These are phyloP conservation scores for Aphyosemion australe DNA, from an alignment of 2,113 vertebrate species.

Conservation along the genomic window DNA sequence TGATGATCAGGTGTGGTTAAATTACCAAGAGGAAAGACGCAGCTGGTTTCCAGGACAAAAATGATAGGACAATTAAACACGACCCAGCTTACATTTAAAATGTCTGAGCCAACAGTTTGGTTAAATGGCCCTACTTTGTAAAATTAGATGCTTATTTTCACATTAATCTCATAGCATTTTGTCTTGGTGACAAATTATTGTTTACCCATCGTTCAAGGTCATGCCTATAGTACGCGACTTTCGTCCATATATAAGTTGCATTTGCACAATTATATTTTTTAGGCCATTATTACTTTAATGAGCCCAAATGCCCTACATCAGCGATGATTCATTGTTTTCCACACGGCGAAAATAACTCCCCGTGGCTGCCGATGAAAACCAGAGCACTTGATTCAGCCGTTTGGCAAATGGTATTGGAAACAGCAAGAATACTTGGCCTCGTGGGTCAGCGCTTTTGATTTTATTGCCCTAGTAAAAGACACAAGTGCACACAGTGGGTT, in stretches of 20 bases:
- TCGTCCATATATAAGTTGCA: neutral
- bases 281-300: slow-evolving; percentile 7
- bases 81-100: too few relatives aligned
- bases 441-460: slow-evolving; percentile 62
- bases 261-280: slow-evolving; percentile 3
- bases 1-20: slow-evolving; percentile 1
- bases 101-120: neutral
- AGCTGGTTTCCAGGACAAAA: neutral
- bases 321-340: slow-evolving; percentile 26
- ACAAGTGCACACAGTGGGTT: slow-evolving; percentile 46
- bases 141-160: neutral
- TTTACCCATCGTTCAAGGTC: neutral
- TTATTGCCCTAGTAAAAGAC: slow-evolving; percentile 51
- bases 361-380: slow-evolving; percentile 22
- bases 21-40: neutral
- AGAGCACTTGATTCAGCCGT: slow-evolving; percentile 35
- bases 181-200: neutral
- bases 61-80: neutral
- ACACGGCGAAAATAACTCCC: neutral
- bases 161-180: neutral
- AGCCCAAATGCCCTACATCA: neutral
- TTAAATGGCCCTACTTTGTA: neutral
- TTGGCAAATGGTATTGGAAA: slow-evolving; percentile 45
- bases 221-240: neutral
- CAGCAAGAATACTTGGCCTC: slow-evolving; percentile 41